A percentile compares a stretch with the other conserved stretches of the same genome.
Conservation (phyloP, 2,888 invertebrate species). For the Carabus problematicus region DNA sequence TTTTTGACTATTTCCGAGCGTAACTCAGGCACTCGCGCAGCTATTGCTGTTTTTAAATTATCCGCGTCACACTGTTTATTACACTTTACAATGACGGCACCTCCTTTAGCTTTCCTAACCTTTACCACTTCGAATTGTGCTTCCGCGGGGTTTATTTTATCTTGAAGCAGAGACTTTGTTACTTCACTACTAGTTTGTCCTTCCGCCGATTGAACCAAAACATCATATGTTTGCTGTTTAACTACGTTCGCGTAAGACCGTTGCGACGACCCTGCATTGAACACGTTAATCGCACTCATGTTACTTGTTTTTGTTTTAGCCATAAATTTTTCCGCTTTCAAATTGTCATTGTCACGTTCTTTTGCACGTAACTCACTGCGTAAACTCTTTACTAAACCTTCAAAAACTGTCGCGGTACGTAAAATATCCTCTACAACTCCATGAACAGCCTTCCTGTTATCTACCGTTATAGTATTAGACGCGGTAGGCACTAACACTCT, state of each 20-base stretch:
- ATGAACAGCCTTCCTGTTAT: not conserved
- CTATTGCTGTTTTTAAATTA: no score
- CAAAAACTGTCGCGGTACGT: not conserved
- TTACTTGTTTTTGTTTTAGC: no score
- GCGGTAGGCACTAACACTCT: not conserved
- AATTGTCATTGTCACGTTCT: conserved; percentile 11
- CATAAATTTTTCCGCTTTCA: no score
- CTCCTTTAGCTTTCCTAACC: conserved; percentile 1
- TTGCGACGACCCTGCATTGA: no score
- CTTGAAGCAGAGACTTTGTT: conserved; percentile 6
- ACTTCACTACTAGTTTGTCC: not conserved
- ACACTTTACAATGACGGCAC: conserved; percentile 10
- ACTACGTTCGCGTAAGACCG: conserved; percentile 5
- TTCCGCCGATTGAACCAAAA: conserved; percentile 1
- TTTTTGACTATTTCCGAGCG: no score
- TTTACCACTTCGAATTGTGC: conserved; percentile 5
- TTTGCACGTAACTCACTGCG: not conserved
- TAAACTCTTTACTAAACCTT: not conserved
- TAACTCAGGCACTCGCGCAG: no score
- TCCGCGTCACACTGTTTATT: not conserved
- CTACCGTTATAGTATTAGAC: conserved; percentile 6
- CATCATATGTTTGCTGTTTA: conserved; percentile 4
- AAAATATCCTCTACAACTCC: not conserved
- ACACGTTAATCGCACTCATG: no score
- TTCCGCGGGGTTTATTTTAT: not conserved